Base-by-base conservation (phyloP, 2,888 invertebrate genomes). In the Papilio gigon region DNA sequence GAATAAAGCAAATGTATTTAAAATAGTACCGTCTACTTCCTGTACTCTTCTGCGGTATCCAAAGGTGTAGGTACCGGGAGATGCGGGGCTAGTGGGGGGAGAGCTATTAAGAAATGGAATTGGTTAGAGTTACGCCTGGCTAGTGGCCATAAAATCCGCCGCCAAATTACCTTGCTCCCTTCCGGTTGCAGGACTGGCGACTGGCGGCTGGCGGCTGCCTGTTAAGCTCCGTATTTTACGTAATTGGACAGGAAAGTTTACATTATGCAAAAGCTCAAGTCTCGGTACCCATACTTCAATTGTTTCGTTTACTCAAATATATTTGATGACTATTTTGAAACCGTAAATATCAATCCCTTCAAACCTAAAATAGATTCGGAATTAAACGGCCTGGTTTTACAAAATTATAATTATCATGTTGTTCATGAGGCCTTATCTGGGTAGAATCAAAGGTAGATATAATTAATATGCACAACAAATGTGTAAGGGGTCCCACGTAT, bases 111-210 rank as follows among this genome's bases (percentile, higher is more conserved):
- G 53, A 61, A 60, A 60, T 59, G 64, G 60, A 50, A 65, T 68
- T 60, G 68, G 64, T 65, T 60, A 53, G 40, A 65, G 59, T 65
- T 60, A 68, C 50, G 68, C 35, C 40, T 50, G 64, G 60, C 64
- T 50, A 35, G 65, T 56, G 65, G 53, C 27, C 56, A 44, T 69
- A 69, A 69, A 69, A 53, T 61, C 60, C 65, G 50, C 69, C 61
- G 53, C 61, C 61, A 65, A 68, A 68, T 69, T 69, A 56, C 69
- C 65, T 60, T 37, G 50, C 40, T 65, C 65, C 61, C 69, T 69
- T 69, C 69, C 69, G 69, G 61, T 65, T 50, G 50, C 25, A 37
- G 35, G 35, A 33, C 33, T 42, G 59, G 58, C 35, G 58, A 25
- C 20, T 44, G 20, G 4, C 42, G n/a, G 17, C n/a, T n/a, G n/a